Conservation (phyloP, 1,140 invertebrate species). For the Muscidifurax raptorellus region DNA sequence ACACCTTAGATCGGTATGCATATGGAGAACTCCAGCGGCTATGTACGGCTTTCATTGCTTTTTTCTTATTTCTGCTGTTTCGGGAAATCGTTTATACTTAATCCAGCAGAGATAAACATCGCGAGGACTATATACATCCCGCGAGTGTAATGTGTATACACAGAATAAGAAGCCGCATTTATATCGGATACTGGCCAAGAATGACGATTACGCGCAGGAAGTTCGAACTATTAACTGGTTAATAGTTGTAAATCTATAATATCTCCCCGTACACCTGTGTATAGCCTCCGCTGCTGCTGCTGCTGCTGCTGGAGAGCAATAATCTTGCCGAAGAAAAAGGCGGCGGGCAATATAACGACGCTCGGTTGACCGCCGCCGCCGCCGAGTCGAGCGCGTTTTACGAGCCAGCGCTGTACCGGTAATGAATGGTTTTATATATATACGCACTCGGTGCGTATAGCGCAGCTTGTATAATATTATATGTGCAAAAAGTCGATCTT, state of each 20-base stretch:
- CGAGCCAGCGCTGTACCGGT: neutral
- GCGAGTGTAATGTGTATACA: neutral
- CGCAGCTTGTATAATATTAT: constrained; percentile 1
- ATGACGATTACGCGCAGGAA: constrained; percentile 14
- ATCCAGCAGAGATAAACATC: neutral
- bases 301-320: neutral
- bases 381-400: neutral
- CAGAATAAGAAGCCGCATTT: neutral
- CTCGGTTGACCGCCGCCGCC: neutral
- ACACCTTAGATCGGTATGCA: neutral
- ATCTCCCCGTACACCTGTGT: neutral
- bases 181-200: neutral
- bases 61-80: neutral
- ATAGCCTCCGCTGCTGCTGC: neutral
- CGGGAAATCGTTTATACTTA: neutral
- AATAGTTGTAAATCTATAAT: constrained; percentile 29
- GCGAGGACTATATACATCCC: neutral
- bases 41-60: neutral
- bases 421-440: constrained; percentile 11
- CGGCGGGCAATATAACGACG: neutral
- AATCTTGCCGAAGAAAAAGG: neutral
- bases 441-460: neutral
- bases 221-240: constrained; percentile 25
- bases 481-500: neutral
- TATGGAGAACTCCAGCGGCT: too few relatives aligned